These are phyloP conservation scores for Apodemia mormo DNA, from an alignment of 2,888 invertebrate species.

Conservation along the genomic window DNA sequence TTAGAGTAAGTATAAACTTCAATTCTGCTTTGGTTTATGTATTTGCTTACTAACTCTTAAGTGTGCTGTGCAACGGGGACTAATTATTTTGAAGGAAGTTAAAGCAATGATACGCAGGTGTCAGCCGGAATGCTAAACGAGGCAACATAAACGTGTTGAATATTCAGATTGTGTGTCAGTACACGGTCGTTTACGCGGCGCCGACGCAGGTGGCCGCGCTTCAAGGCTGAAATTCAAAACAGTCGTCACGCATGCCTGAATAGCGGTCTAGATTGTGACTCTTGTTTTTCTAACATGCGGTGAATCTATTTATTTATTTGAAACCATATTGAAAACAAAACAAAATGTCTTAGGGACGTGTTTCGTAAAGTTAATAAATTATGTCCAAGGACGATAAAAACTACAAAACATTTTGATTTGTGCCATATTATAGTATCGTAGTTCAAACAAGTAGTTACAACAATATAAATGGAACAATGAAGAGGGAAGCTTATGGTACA, in stretches of 20 bases:
- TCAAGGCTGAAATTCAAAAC: conserved; percentile 82
- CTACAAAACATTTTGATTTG: too few species aligned
- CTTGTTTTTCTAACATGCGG: conserved; percentile 49
- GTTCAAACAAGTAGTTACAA: too few species aligned
- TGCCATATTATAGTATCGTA: too few species aligned
- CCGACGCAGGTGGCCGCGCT: conserved; percentile 84
- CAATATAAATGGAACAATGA: too few species aligned
- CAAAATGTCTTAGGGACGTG: not conserved
- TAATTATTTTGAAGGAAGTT: conserved; percentile 32
- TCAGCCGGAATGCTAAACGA: conserved; percentile 72
- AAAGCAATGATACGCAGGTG: conserved; percentile 69
- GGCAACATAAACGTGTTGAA: conserved; percentile 74
- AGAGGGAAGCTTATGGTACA: too few species aligned
- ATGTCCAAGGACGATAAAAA: not conserved
- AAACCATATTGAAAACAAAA: not conserved
- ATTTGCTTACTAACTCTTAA: not conserved
- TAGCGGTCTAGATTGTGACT: conserved; percentile 63
- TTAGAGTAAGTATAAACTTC: not conserved
- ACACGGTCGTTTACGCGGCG: conserved; percentile 83
- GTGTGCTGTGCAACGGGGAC: not conserved
- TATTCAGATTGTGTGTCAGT: conserved; percentile 79
- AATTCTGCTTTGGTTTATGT: not conserved
- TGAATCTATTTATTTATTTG: conserved; percentile 20
- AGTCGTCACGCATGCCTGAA: conserved; percentile 78
- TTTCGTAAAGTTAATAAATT: not conserved